These are phyloP conservation scores for Etheostoma spectabile DNA, from an alignment of 2,113 vertebrate genomes.

Conservation along the genomic window DNA sequence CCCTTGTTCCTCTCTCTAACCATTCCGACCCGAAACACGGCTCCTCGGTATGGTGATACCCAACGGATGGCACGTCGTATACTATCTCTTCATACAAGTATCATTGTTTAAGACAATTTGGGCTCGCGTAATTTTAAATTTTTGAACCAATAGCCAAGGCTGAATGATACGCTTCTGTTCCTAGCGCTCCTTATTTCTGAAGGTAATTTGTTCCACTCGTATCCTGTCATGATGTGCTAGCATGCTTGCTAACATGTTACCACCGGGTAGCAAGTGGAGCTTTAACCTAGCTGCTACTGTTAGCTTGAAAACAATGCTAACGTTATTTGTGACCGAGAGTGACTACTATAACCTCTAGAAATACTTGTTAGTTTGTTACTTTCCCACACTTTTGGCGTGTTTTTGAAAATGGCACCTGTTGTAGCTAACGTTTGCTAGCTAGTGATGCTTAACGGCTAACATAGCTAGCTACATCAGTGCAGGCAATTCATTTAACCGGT, in stretches of 20 bases:
- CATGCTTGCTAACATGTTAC: conserved; percentile 33
- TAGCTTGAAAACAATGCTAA: not conserved
- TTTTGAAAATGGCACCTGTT: not conserved
- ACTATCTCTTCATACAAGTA: not conserved
- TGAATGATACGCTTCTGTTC: not conserved
- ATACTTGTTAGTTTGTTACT: not conserved
- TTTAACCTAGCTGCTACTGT: not conserved
- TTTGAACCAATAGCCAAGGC: fast-evolving
- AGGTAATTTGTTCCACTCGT: conserved; percentile 21
- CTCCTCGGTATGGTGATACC: not conserved
- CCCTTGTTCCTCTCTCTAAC: conserved; percentile 6
- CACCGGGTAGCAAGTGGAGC: not conserved
- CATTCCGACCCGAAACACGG: conserved; percentile 67
- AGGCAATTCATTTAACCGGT: not conserved
- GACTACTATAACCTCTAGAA: not conserved
- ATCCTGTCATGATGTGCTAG: not conserved
- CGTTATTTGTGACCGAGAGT: fast-evolving
- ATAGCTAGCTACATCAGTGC: not conserved
- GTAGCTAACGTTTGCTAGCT: not conserved
- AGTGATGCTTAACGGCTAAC: not conserved
- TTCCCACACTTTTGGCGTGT: fast-evolving
- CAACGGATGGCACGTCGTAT: not conserved
- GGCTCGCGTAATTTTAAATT: fast-evolving
- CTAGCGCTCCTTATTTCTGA: not conserved
- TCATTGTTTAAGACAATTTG: not conserved